A percentile compares a stretch with the other conserved stretches of the same genome.
Evolutionary conservation across 2,888 invertebrate genomes (phyloP).

Genomic region (Drosophila putrida): DNA sequence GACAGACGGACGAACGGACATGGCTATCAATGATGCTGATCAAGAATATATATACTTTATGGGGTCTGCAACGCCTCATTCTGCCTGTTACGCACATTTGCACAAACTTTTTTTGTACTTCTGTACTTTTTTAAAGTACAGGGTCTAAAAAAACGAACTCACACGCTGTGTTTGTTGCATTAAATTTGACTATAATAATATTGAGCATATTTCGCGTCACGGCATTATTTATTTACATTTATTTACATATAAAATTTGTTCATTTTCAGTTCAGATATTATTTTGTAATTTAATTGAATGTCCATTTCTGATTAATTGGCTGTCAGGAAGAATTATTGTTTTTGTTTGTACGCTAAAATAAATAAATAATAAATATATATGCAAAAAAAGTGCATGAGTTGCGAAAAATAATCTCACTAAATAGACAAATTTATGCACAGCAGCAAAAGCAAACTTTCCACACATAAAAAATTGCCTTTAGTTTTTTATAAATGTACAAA

Average conservation of each 20-base stretch:
- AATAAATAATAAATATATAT: slow-evolving; percentile 76
- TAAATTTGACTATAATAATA: slow-evolving; percentile 61
- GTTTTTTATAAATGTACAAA: slow-evolving; percentile 23
- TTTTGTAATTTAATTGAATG: slow-evolving; percentile 80
- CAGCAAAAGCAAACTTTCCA: slow-evolving; percentile 48
- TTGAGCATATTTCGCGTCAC: slow-evolving; percentile 56
- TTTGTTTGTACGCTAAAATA: slow-evolving; percentile 64
- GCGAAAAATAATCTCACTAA: slow-evolving; percentile 48
- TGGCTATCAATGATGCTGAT: no score
- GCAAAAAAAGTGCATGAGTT: slow-evolving; percentile 60
- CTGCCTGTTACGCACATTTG: no score
- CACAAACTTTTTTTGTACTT: no score
- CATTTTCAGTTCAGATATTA: slow-evolving; percentile 49
- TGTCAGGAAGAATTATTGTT: slow-evolving; percentile 74
- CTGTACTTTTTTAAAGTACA: no score
- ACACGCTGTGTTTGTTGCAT: slow-evolving; percentile 51
- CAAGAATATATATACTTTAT: no score
- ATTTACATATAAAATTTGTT: slow-evolving; percentile 35
- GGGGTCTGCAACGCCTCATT: no score
- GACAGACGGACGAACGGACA: no score
- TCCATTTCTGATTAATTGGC: slow-evolving; percentile 80
- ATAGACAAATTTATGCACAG: slow-evolving; percentile 64
- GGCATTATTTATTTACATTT: slow-evolving; percentile 57
- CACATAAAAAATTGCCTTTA: slow-evolving; percentile 13
- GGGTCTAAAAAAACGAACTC: background rate